These are phyloP conservation scores for Scomber scombrus DNA, from an alignment of 2,113 vertebrate genomes.

Conservation along the genomic window DNA sequence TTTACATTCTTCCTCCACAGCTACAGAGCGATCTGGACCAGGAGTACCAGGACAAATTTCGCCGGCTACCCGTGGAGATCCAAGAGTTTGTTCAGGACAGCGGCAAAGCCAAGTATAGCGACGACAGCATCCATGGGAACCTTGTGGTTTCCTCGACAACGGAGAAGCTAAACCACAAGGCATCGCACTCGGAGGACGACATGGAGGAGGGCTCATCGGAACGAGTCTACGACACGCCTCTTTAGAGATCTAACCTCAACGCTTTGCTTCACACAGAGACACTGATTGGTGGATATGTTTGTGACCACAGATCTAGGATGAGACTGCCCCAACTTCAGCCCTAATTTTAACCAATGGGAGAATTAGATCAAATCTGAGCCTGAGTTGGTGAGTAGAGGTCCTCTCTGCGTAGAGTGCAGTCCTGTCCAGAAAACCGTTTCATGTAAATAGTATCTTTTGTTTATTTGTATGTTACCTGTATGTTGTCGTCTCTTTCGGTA, in stretches of 20 bases:
- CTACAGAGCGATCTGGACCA: slow-evolving; percentile 96
- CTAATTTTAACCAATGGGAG: slow-evolving; percentile 66
- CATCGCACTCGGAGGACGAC: slow-evolving; percentile 90
- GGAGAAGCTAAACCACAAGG: slow-evolving; percentile 91
- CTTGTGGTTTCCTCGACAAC: slow-evolving; percentile 79
- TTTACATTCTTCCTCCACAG: slow-evolving; percentile 76
- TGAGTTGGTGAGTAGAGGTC: slow-evolving; percentile 76
- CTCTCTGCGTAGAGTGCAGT: slow-evolving; percentile 58
- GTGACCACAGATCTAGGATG: slow-evolving; percentile 56
- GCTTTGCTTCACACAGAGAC: slow-evolving; percentile 55
- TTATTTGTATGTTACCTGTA: slow-evolving; percentile 73
- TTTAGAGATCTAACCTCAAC: slow-evolving; percentile 81
- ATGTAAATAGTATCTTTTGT: slow-evolving; percentile 77
- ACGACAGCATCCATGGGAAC: slow-evolving; percentile 80
- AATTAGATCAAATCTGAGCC: slow-evolving; percentile 75
- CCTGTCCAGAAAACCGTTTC: slow-evolving; percentile 52
- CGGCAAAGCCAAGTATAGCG: slow-evolving; percentile 91
- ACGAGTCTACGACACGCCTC: slow-evolving; percentile 91
- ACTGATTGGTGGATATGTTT: slow-evolving; percentile 61
- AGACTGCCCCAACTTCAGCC: slow-evolving; percentile 62
- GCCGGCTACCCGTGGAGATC: slow-evolving; percentile 96
- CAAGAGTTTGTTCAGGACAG: slow-evolving; percentile 98
- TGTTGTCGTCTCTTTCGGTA: slow-evolving; percentile 64
- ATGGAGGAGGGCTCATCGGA: slow-evolving; percentile 87
- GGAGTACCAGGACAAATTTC: slow-evolving; percentile 99